Evolutionary conservation across 2,797 vertebrate genomes (phyloP), one percentile per base, ranked within the genome.

Genomic region (Galaxias olidus): DNA sequence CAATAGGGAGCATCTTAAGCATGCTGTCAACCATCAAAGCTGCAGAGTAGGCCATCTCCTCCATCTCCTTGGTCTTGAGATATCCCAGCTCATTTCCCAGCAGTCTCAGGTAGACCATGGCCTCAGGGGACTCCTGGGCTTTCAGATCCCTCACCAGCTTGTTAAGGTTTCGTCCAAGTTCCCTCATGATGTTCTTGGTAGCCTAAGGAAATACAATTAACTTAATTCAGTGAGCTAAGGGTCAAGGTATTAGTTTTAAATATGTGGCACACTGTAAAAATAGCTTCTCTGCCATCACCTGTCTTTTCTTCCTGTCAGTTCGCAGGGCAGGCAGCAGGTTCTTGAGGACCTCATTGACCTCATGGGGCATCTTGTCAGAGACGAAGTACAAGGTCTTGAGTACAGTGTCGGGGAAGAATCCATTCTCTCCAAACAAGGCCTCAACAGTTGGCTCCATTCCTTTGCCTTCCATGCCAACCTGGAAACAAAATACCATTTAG

Each of bases 1-100:
- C 87, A 44, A 56, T 30, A 1, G 90, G 87, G 76, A 92, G 85
- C 86, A 90, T 88, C 66, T 79, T 90, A 47, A 87, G 11, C 78
- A 93, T 83, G 67, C 72, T 88, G 56, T 88, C 78, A 74, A 88
- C 61, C 85, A 81, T 81, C 63, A 83, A 86, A 70, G 80, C 83
- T 17, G 83, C 86, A 72, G 94, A 86, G 53, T 90, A 62, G 47
- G 78, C 83, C 74, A 92, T 80, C 48, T 76, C 75, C 41, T 86
- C 88, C 64, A 98, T 81, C 54, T 99, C 96, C 1, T 75, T 93
- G 65, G 94, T 90, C 75, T 74, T 94, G 79, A 97, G 59, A 82
- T 98, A 98, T 44, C 96, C 96, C 63, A 99, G 88, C 73, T 99
- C 98, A 85, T 94, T 92, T 74, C 93, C 95, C 59, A 99, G 71